Percentiles rank a stretch among this genome's conserved stretches.
These are phyloP conservation scores for Phrynosoma blainvillii DNA, from an alignment of 2,113 vertebrate genomes.

Conservation along the genomic window DNA sequence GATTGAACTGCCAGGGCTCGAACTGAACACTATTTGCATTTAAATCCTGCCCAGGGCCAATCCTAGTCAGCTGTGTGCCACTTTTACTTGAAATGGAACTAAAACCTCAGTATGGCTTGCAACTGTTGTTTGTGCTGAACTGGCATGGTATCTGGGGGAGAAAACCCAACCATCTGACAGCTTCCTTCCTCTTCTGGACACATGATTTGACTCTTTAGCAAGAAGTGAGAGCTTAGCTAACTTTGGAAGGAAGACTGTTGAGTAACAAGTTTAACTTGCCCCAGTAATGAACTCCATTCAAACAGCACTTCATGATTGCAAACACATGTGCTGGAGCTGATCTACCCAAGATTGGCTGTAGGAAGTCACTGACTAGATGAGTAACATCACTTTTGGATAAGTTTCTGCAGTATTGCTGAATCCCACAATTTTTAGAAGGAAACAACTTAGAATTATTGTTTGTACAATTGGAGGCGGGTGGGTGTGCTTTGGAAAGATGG, in stretches of 20 bases:
- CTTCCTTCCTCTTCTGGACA: neutral
- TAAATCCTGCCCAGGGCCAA: neutral
- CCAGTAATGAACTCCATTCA: slow-evolving; percentile 7
- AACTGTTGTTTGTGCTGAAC: neutral
- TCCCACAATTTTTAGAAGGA: neutral
- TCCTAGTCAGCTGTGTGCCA: neutral
- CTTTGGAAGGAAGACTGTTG: neutral
- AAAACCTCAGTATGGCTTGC: neutral
- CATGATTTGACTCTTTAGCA: neutral
- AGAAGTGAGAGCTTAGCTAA: neutral
- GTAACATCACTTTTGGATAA: neutral
- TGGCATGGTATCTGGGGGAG: too few species aligned
- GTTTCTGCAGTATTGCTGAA: rapidly evolving
- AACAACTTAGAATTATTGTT: neutral
- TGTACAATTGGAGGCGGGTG: neutral
- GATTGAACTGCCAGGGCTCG: neutral
- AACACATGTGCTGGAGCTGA: neutral
- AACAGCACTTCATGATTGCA: neutral
- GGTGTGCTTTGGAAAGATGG: neutral
- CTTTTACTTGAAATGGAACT: too few species aligned
- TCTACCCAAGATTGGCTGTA: neutral
- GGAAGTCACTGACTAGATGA: neutral
- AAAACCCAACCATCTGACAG: neutral
- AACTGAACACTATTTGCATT: too few species aligned
- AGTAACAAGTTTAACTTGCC: neutral